Percentiles rank a stretch among this genome's conserved stretches.
Conservation (phyloP, 2,888 invertebrate species). For the Plebejus melissa region DNA sequence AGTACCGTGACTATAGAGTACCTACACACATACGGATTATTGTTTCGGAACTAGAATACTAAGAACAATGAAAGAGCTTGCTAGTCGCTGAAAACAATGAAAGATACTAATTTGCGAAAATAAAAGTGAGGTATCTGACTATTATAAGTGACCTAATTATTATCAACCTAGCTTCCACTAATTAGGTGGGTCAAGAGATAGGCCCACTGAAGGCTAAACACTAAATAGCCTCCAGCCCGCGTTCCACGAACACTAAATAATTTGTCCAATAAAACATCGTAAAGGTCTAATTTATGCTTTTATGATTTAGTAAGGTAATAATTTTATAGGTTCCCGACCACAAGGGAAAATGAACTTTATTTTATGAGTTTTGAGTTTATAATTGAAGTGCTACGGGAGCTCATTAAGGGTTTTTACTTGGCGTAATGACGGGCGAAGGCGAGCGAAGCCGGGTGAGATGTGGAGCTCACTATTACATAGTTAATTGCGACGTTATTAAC, state of each 20-base stretch:
- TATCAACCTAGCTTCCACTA: not conserved
- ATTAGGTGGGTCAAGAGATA: not conserved
- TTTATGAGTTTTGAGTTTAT: not conserved
- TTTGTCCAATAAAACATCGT: constrained; percentile 1
- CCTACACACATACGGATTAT: too few species aligned
- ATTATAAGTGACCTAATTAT: not conserved
- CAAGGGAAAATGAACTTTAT: not conserved
- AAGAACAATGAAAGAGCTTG: too few species aligned
- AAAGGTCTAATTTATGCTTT: constrained; percentile 10
- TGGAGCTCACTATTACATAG: constrained; percentile 5
- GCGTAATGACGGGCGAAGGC: not conserved
- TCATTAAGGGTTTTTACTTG: constrained; percentile 16
- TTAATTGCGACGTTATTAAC: constrained; percentile 20
- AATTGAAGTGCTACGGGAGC: not conserved
- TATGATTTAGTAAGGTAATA: constrained; percentile 18
- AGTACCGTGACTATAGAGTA: too few species aligned
- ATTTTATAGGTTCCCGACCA: not conserved
- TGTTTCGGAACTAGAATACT: too few species aligned
- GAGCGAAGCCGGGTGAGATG: constrained; percentile 9
- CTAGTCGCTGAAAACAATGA: too few species aligned
- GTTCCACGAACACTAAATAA: not conserved
- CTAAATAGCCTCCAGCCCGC: not conserved
- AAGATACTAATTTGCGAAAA: too few species aligned
- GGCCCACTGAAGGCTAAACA: not conserved
- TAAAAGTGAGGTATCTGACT: not conserved